Conservation (phyloP, 2,113 vertebrate genomes). For the Toxostoma redivivum region DNA sequence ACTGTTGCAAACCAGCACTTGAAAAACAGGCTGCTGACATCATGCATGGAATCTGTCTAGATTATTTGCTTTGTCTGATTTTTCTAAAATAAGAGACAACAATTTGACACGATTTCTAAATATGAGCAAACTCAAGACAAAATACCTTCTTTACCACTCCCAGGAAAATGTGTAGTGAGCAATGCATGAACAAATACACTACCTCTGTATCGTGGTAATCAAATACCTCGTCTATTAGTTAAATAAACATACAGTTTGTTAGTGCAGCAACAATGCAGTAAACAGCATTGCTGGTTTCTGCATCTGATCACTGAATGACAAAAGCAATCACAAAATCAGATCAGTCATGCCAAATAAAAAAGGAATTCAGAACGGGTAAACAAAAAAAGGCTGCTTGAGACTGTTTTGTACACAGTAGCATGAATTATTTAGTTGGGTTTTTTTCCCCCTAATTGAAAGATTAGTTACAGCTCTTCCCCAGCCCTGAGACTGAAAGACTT, state of each 20-base stretch:
- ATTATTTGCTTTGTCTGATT: background rate
- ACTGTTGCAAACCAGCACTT: background rate
- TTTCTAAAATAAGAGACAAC: background rate
- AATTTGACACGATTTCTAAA: background rate
- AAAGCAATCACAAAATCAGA: background rate
- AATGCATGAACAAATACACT: background rate
- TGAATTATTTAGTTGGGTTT: background rate
- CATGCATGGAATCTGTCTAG: background rate
- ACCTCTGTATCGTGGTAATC: background rate
- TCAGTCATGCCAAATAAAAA: background rate
- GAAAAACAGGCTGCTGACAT: background rate
- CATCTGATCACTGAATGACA: background rate
- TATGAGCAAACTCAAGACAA: background rate
- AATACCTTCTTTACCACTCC: background rate
- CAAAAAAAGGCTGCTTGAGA: background rate
- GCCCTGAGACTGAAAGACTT: background rate
- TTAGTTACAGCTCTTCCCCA: background rate
- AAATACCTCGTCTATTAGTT: background rate
- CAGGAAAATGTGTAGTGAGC: background rate
- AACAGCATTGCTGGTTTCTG: background rate
- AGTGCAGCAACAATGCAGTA: background rate
- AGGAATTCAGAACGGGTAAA: background rate
- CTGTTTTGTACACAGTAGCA: background rate
- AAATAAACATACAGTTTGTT: background rate
- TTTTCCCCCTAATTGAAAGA: accelerated